Percentiles rank a stretch among this genome's conserved stretches.
Conservation (phyloP, 2,797 vertebrate genomes). For the Lacerta agilis region DNA sequence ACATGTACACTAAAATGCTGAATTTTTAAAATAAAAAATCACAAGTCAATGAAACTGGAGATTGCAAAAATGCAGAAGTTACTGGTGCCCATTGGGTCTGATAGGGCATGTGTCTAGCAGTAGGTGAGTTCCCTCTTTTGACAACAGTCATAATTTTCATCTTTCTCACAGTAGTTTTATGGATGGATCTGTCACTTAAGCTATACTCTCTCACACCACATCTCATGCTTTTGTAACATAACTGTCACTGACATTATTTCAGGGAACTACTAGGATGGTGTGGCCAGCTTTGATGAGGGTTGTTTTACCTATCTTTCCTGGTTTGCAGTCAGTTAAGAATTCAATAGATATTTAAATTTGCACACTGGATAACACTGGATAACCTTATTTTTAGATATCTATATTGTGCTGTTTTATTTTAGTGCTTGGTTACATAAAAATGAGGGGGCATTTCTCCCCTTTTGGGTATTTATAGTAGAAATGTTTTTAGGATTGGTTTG, state of each 20-base stretch:
- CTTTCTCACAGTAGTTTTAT: background rate
- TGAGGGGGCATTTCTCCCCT: background rate
- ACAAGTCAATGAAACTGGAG: too few relatives aligned
- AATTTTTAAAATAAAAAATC: too few relatives aligned
- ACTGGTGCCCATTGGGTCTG: too few relatives aligned
- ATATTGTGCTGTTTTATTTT: background rate
- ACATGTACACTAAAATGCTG: too few relatives aligned
- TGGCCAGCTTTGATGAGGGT: background rate
- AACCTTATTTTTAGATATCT: background rate
- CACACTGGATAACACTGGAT: background rate
- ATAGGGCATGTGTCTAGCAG: too few relatives aligned
- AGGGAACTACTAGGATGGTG: too few relatives aligned
- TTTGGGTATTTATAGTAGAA: background rate
- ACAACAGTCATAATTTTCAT: background rate
- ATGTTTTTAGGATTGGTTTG: conserved; percentile 3
- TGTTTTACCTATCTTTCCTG: conserved; percentile 19
- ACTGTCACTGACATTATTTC: background rate
- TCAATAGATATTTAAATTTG: background rate
- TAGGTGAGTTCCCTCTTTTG: background rate
- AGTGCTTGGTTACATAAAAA: background rate
- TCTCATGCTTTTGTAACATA: background rate
- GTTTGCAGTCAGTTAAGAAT: conserved; percentile 23
- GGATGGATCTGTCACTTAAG: too few relatives aligned
- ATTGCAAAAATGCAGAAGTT: too few relatives aligned
- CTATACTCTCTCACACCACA: background rate